phyloP scores from a whole-genome alignment of 2,888 invertebrate species.

The Toxonevra muliebris region DNA sequence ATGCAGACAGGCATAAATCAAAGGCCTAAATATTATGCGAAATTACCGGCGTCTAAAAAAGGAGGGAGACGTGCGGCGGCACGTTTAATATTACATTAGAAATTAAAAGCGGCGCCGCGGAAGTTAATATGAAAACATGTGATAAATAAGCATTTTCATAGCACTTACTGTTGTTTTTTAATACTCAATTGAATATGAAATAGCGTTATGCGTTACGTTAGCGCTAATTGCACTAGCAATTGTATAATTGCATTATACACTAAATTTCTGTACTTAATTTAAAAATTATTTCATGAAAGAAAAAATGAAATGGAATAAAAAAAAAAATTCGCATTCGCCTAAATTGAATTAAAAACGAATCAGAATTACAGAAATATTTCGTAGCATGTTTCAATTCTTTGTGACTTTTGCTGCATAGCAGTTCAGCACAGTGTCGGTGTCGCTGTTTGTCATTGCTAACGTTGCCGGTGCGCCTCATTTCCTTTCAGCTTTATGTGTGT shows the following conservation, averaged over 20 bases:
- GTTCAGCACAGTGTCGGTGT: constrained; percentile 7
- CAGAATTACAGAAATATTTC: constrained; percentile 2
- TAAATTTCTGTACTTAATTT: not conserved
- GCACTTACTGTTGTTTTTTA: not conserved
- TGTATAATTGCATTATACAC: constrained; percentile 5
- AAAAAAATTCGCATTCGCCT: constrained; percentile 11
- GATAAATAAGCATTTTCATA: not conserved
- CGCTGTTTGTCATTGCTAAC: too few relatives aligned
- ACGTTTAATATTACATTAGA: too few relatives aligned
- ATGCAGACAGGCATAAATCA: constrained; percentile 25
- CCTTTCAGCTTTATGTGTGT: not conserved
- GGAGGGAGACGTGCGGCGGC: too few relatives aligned
- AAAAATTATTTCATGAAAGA: not conserved
- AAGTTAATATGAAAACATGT: constrained; percentile 9
- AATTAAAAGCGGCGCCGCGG: not conserved
- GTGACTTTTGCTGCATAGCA: constrained; percentile 20
- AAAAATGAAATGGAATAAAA: not conserved
- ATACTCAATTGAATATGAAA: not conserved
- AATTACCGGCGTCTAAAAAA: too few relatives aligned
- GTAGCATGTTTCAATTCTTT: not conserved
- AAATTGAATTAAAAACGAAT: constrained; percentile 31
- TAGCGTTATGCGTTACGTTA: constrained; percentile 11
- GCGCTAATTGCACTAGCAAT: constrained; percentile 25
- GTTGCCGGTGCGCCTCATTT: not conserved
- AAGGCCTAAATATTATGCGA: not conserved